phyloP scores from a whole-genome alignment of 2,888 invertebrate species.

The Cistogaster globosa region DNA sequence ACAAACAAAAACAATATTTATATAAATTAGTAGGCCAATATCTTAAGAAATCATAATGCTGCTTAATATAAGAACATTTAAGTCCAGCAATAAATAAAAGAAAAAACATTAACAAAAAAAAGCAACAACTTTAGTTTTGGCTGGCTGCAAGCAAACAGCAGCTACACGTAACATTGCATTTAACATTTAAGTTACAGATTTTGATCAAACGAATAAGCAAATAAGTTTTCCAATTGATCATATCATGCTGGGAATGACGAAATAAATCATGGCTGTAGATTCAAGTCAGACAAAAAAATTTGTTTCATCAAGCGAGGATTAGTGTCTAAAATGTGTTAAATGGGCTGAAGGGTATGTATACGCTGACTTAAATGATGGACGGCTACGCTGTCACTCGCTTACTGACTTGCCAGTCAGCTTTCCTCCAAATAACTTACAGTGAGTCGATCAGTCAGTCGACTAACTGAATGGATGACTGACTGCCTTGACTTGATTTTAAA shows the following conservation, averaged over 20 bases:
- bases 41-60: slow-evolving; percentile 47
- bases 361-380: slow-evolving; percentile 77
- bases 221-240: slow-evolving; percentile 69
- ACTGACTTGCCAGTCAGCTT: slow-evolving; percentile 8
- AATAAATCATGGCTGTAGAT: slow-evolving; percentile 80
- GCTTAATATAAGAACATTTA: slow-evolving; percentile 25
- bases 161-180: slow-evolving; percentile 29
- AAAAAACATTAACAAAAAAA: slow-evolving; percentile 1
- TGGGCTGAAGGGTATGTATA: slow-evolving; percentile 81
- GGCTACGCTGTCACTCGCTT: slow-evolving; percentile 74
- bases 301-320: slow-evolving; percentile 83
- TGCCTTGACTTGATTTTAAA: slow-evolving; percentile 18
- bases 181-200: slow-evolving; percentile 53
- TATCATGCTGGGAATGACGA: slow-evolving; percentile 73
- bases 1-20: background rate
- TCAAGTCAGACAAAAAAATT: slow-evolving; percentile 81
- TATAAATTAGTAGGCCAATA: slow-evolving; percentile 55
- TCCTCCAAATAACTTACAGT: background rate
- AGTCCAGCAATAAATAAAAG: slow-evolving; percentile 17
- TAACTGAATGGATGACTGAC: background rate
- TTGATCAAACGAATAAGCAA: slow-evolving; percentile 51
- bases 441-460: background rate
- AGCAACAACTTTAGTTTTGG: background rate
- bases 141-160: background rate
- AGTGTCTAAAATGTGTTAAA: slow-evolving; percentile 84